Percentiles rank a stretch among this genome's conserved stretches.
Conservation (phyloP, 2,113 vertebrate genomes). For the Phycodurus eques region DNA sequence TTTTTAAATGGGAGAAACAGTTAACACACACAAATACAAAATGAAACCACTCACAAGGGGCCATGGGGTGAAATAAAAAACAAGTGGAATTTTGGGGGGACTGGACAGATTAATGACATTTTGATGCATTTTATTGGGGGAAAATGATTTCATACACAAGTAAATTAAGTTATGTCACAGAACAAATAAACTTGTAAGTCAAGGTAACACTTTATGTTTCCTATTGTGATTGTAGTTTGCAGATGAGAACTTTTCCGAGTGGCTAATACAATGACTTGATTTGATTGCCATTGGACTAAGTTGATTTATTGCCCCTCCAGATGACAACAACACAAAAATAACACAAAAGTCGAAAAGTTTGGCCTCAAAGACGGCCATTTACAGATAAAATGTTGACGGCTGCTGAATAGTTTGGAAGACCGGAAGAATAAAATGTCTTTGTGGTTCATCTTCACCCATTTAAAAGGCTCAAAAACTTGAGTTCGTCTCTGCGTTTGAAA, state of each 20-base stretch:
- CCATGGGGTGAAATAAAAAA: too few relatives aligned
- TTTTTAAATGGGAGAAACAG: too few relatives aligned
- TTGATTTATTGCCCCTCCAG: constrained; percentile 51
- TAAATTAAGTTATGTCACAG: too few relatives aligned
- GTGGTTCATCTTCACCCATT: background rate
- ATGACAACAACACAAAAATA: constrained; percentile 16
- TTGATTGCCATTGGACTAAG: constrained; percentile 15
- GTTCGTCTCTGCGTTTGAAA: background rate
- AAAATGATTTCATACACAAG: too few relatives aligned
- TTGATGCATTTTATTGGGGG: too few relatives aligned
- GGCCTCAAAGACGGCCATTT: constrained; percentile 1
- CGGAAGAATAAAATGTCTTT: background rate
- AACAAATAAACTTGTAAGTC: too few relatives aligned
- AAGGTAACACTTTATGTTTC: too few relatives aligned
- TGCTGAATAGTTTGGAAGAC: constrained; percentile 7
- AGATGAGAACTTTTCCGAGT: background rate
- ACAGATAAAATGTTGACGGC: background rate
- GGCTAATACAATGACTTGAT: background rate
- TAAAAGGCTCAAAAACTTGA: background rate
- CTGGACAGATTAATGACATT: too few relatives aligned
- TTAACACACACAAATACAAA: too few relatives aligned
- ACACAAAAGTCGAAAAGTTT: constrained; percentile 19
- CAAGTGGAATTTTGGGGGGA: too few relatives aligned
- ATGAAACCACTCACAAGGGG: too few relatives aligned
- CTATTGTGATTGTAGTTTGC: too few relatives aligned